Evolutionary conservation across 2,888 invertebrate genomes (phyloP).

Genomic region (Operophtera brumata): DNA sequence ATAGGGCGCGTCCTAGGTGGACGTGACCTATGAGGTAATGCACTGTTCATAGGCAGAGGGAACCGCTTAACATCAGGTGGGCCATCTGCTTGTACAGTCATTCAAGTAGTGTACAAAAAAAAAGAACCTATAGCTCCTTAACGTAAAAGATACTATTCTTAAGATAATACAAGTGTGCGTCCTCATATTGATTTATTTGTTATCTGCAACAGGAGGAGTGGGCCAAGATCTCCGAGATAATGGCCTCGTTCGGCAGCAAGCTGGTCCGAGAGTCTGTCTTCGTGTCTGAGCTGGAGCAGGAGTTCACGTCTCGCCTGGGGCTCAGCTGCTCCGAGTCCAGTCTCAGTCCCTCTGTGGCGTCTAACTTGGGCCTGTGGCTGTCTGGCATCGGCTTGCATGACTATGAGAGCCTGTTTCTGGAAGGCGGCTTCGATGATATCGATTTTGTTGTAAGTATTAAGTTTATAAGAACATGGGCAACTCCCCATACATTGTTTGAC

Average conservation of each 20-base stretch:
- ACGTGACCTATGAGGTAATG: too few species aligned
- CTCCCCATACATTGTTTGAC: too few species aligned
- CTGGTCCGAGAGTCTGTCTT: slow-evolving; percentile 89
- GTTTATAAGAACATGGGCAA: neutral
- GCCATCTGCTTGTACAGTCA: too few species aligned
- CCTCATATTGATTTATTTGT: too few species aligned
- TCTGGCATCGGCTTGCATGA: slow-evolving; percentile 88
- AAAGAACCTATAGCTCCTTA: too few species aligned
- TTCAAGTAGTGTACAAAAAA: too few species aligned
- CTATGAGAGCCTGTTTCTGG: slow-evolving; percentile 90
- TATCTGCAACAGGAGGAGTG: slow-evolving; percentile 88
- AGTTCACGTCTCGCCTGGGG: slow-evolving; percentile 87
- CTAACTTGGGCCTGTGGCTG: slow-evolving; percentile 89
- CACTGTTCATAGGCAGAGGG: too few species aligned
- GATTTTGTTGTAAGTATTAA: slow-evolving; percentile 91
- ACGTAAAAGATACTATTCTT: too few species aligned
- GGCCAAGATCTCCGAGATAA: slow-evolving; percentile 97
- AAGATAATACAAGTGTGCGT: too few species aligned
- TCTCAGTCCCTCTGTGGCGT: slow-evolving; percentile 81
- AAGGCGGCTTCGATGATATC: slow-evolving; percentile 94
- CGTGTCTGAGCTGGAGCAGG: slow-evolving; percentile 88
- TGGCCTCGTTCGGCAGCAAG: slow-evolving; percentile 95
- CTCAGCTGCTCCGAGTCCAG: slow-evolving; percentile 79
- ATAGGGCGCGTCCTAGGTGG: too few species aligned
- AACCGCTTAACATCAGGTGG: too few species aligned